Conservation (phyloP, 2,888 invertebrate species). For the Cerastis rubricosa region DNA sequence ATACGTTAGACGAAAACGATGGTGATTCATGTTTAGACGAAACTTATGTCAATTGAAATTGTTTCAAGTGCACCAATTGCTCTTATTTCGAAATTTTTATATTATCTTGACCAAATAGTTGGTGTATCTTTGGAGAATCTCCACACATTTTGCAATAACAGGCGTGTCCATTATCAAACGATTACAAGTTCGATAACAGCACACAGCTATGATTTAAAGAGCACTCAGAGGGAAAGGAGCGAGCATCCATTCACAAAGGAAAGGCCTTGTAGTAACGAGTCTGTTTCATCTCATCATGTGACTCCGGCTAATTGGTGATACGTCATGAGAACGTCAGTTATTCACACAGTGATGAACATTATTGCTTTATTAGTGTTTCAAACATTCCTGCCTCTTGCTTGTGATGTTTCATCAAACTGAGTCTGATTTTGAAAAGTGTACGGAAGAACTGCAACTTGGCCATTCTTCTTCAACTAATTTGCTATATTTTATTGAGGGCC, state of each 20-base stretch:
- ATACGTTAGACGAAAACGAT: background rate
- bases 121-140: background rate
- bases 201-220: conserved; percentile 26
- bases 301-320: conserved; percentile 34
- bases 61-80: background rate
- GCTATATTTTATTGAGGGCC: background rate
- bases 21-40: background rate
- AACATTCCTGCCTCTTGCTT: background rate
- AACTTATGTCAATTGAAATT: background rate
- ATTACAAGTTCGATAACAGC: conserved; percentile 29
- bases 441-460: background rate
- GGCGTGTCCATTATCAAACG: conserved; percentile 34
- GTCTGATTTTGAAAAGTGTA: conserved; percentile 3
- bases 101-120: background rate
- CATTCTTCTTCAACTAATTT: background rate
- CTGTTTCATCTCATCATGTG: conserved; percentile 53
- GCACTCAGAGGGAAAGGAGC: conserved; percentile 58
- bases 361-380: conserved; percentile 29
- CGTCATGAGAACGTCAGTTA: conserved; percentile 48
- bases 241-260: conserved; percentile 61
- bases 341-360: conserved; percentile 43
- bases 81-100: background rate
- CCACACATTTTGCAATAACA: background rate
- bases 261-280: conserved; percentile 58
- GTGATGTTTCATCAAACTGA: conserved; percentile 10